Base-by-base conservation (phyloP, 1,140 invertebrate genomes). In the Mizuhopecten yessoensis region DNA sequence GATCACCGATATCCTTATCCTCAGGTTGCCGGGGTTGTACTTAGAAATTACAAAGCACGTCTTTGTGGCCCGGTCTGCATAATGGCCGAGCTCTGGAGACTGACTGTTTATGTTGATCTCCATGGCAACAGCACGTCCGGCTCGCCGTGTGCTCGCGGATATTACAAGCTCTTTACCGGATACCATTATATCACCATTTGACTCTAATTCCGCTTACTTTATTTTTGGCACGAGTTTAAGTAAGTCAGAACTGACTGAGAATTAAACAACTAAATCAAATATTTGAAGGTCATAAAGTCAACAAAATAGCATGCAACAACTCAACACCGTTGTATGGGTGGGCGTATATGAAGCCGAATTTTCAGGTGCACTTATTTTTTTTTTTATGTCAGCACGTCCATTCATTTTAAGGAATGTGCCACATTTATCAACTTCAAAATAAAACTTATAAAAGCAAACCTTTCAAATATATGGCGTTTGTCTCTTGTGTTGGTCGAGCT, bases 31-130 rank as follows among this genome's bases (percentile, higher is more conserved):
- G 5, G 23, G n/a, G 57, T n/a, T 75, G 57, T 75, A 23, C 57
- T 75, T 75, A 5, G 57, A n/a, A 75, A 75, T 75, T 75, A 75
- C 23, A n/a, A 75, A 29, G 57, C 57, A 75, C 57, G 57, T 75
- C n/a, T 75, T 75, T 75, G 57, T 75, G 57, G n/a, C 57, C 11
- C 23, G 57, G 29, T 75, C 23, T 75, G 57, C 57, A 75, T 75
- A 75, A 75, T 75, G n/a, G 5, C 57, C 17, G n/a, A 45, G 42
- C 42, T 45, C 10, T 13, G 42, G 42, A 75, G 23, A 75, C 23
- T 29, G 57, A 75, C n/a, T n/a, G 3, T 75, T 75, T 29, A 75
- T 7, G 17, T 45, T 15, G 42, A 45, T 45, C 42, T 13, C 17
- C 42, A 45, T 45, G 42, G 17, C 42, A 45, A 45, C 42, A 29